Conservation (phyloP, 53 echinoderm and acorn worm genomes). For the Luidia sarsii region DNA sequence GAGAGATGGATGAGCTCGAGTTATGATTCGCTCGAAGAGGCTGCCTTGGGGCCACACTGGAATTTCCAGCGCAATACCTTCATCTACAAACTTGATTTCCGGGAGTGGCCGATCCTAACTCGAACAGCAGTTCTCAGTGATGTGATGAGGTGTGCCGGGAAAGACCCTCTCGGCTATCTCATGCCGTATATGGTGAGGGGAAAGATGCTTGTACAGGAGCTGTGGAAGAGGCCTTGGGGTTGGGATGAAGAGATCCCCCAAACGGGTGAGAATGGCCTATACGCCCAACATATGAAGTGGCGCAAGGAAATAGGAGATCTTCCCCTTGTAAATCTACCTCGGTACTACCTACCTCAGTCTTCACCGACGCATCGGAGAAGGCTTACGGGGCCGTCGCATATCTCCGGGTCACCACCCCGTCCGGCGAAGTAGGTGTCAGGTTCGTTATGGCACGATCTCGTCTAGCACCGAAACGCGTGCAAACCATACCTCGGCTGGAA, state of each 20-base stretch:
- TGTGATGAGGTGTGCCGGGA: slow-evolving; percentile 21
- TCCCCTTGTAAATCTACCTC: not conserved
- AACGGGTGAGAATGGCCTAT: not conserved
- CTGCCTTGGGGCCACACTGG: slow-evolving; percentile 29
- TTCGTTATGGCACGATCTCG: slow-evolving; percentile 19
- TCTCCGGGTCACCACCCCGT: not conserved
- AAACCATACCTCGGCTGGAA: slow-evolving; percentile 16
- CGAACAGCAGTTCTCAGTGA: slow-evolving; percentile 15
- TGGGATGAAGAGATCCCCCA: slow-evolving; percentile 2
- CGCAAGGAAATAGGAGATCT: not conserved
- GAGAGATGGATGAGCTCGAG: not conserved
- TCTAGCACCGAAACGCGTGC: slow-evolving; percentile 3
- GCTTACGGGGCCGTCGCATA: slow-evolving; percentile 27
- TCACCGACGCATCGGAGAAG: slow-evolving; percentile 23
- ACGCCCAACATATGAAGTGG: not conserved
- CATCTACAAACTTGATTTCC: slow-evolving; percentile 4
- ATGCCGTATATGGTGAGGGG: slow-evolving; percentile 45
- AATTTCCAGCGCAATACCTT: slow-evolving; percentile 4
- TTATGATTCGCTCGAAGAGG: slow-evolving; percentile 7
- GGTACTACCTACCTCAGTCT: slow-evolving; percentile 16
- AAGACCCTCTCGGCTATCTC: slow-evolving; percentile 46
- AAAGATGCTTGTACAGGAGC: slow-evolving; percentile 20
- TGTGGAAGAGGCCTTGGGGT: not conserved
- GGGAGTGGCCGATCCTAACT: slow-evolving; percentile 13
- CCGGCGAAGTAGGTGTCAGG: not conserved